These are phyloP conservation scores for Silurus meridionalis DNA, from an alignment of 2,113 vertebrate genomes.

Conservation along the genomic window DNA sequence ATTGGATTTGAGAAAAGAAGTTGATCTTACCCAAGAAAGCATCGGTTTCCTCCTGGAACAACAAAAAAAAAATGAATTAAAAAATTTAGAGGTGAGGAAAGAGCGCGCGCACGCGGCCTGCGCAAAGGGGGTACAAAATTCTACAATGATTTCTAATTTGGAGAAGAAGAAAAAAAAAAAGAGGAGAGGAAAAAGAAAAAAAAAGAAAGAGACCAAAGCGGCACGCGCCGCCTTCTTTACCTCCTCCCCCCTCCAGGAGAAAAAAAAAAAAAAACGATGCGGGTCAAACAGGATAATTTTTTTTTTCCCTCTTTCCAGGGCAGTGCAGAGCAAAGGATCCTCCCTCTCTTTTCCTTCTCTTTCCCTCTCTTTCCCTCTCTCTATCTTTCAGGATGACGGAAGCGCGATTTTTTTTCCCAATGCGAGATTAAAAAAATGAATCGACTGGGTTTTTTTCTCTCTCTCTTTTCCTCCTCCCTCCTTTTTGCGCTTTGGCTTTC, in stretches of 20 bases:
- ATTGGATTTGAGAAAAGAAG: neutral
- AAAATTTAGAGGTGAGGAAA: neutral
- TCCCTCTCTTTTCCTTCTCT: neutral
- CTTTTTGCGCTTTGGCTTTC: constrained; percentile 6
- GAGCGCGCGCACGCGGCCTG: constrained; percentile 11
- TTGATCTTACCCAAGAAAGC: constrained; percentile 15
- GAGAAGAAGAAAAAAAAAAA: constrained; percentile 37
- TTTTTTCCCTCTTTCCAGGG: constrained; percentile 43
- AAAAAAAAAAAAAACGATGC: constrained; percentile 60
- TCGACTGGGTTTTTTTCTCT: neutral
- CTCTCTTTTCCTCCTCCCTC: neutral
- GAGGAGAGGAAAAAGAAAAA: constrained; percentile 46
- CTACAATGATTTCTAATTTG: constrained; percentile 60
- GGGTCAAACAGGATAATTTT: constrained; percentile 67
- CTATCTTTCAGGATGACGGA: constrained; percentile 12
- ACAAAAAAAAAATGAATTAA: no score
- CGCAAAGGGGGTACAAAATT: constrained; percentile 35
- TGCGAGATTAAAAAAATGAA: constrained; percentile 23
- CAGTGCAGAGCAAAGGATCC: neutral
- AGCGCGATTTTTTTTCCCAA: constrained; percentile 23
- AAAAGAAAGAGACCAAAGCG: constrained; percentile 43
- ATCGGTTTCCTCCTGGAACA: neutral
- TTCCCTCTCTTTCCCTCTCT: neutral
- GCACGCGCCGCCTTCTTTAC: constrained; percentile 60
- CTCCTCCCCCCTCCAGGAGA: constrained; percentile 54